A percentile compares a stretch with the other conserved stretches of the same genome.
Evolutionary conservation across 2,888 invertebrate genomes (phyloP).

Genomic region (Erebia ligea): DNA sequence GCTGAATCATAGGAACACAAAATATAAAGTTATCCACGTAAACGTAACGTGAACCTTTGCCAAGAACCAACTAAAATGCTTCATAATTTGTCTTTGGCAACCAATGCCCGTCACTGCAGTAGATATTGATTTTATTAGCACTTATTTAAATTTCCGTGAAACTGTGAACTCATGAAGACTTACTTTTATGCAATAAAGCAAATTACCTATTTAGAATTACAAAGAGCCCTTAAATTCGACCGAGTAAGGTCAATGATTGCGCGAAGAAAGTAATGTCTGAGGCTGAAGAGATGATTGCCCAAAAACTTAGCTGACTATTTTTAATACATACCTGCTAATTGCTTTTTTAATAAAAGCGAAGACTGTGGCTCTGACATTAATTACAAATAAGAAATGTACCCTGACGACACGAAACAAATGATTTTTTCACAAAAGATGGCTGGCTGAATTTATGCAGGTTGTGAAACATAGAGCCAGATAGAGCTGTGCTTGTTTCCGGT

Average conservation of each 20-base stretch:
- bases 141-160: conserved; percentile 27
- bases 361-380: conserved; percentile 98
- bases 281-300: conserved; percentile 59
- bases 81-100: conserved; percentile 52
- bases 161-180: conserved; percentile 1
- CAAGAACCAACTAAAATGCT: conserved; percentile 34
- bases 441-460: conserved; percentile 83
- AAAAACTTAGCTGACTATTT: conserved; percentile 45
- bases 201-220: conserved; percentile 43
- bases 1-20: conserved; percentile 29
- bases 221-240: conserved; percentile 71
- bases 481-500: conserved; percentile 51
- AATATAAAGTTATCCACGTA: conserved; percentile 50
- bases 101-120: conserved; percentile 66
- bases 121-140: conserved; percentile 74
- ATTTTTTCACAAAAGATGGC: conserved; percentile 89
- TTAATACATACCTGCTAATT: conserved; percentile 92
- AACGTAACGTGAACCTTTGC: conserved; percentile 35
- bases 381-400: conserved; percentile 91
- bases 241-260: conserved; percentile 81
- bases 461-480: conserved; percentile 77
- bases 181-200: conserved; percentile 4
- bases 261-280: conserved; percentile 59
- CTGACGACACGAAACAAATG: conserved; percentile 88
- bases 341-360: conserved; percentile 96